Evolutionary conservation across 2,888 invertebrate genomes (phyloP), one percentile per base, ranked within the genome.

Genomic region (Trichopria drosophilae): DNA sequence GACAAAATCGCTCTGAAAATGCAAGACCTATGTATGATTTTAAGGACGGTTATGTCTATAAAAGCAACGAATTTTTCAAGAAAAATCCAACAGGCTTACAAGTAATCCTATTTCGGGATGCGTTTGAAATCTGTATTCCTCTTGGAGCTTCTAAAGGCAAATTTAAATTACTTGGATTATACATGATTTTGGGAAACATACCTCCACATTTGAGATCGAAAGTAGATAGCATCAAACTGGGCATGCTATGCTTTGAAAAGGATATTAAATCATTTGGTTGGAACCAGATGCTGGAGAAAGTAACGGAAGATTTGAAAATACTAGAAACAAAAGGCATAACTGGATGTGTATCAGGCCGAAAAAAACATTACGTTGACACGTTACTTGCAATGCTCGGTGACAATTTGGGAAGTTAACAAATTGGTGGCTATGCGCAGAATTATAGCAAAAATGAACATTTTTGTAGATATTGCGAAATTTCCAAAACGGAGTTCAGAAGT

Each of bases 101-200:
- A 42, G 39, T 60, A n/a, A 54, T 66, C n/a, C 41, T 65, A 10
- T 64, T 57, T 50, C 61, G 64, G 47, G 62, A 66, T 53, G 59
- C 61, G 5, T 66, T 68, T 51, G 63, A 66, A 39, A 23, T 61
- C 24, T 68, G 68, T 31, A 67, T 65, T 47, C 64, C 65, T 10
- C 29, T 68, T 5, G 63, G 65, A 3, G 56, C 62, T 1, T 50
- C 61, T 3, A 63, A 47, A 53, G 53, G 43, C 26, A 65, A 62
- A 35, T 54, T 65, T 36, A 64, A 64, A 53, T 20, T 66, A 13
- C 34, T 67, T 6, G 63, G 59, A 15, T 16, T 67, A 10, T 67
- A 67, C 36, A 59, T 62, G 58, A 45, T 47, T 2, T 18, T 65
- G 9, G 60, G 29, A 23, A 67, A 67, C 51, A 22, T 67, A 15